phyloP scores from a whole-genome alignment of 2,888 invertebrate species.

The Aphodius granarius region DNA sequence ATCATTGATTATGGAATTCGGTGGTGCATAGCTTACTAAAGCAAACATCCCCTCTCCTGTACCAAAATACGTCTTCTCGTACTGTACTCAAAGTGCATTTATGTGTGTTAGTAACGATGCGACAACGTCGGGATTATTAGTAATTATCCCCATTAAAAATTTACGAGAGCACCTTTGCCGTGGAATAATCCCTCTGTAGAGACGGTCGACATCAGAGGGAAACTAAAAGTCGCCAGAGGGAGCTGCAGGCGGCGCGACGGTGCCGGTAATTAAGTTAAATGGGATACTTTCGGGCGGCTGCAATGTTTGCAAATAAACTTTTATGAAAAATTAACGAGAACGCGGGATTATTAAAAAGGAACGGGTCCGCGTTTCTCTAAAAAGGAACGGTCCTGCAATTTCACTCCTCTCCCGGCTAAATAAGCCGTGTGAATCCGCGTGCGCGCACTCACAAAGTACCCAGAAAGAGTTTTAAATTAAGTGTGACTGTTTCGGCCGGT shows the following conservation, averaged over 20 bases:
- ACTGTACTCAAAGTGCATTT: no score
- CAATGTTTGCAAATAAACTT: background rate
- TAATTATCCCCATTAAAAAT: background rate
- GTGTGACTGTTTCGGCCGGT: background rate
- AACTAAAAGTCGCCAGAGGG: background rate
- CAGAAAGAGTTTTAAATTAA: background rate
- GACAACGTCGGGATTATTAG: background rate
- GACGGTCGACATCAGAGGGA: background rate
- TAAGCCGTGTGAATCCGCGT: background rate
- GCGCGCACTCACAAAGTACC: background rate
- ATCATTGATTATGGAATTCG: no score
- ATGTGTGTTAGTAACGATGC: no score
- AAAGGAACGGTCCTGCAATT: background rate
- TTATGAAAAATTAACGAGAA: background rate
- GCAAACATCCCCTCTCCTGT: no score
- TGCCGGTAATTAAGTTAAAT: background rate
- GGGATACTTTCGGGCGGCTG: background rate
- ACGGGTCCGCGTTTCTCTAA: background rate
- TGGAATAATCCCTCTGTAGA: background rate
- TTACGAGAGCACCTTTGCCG: background rate
- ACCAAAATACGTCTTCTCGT: no score
- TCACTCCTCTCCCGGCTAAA: no score
- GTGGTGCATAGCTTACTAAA: no score
- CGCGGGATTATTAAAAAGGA: background rate
- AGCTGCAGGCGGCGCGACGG: background rate